Evolutionary conservation across 2,797 vertebrate species (phyloP), one percentile per base, ranked within the genome.

Genomic region (Trachurus trachurus): DNA sequence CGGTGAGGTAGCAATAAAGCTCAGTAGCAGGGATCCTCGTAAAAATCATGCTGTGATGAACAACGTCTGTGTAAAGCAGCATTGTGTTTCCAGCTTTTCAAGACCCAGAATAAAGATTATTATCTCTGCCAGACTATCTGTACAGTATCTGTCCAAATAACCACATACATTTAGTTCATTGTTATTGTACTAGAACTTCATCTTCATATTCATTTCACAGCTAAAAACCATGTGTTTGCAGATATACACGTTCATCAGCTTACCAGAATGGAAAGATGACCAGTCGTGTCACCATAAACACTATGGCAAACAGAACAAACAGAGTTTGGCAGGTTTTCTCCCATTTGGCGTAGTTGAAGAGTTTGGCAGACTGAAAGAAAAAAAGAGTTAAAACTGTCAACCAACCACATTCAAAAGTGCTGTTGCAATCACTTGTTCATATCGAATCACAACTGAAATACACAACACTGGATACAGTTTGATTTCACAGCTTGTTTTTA

Each of bases 221-320:
- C 5, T 54, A 26, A 13, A 54, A 17, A 53, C 5, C 17, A 2
- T n/a, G 31, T 34, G 31, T 26, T 26, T 34, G 31, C 31, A 34
- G 31, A 34, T 21, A 29, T 19, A 53, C 19, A 44, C 11, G 34
- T 49, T 26, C 26, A 31, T 22, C 10, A 73, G 77, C 97, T 96
- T 93, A 99, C 98, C 98, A 99, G 83, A 96, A 97, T 6, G 98
- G 98, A 74, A 97, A 98, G 69, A 99, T 92, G 66, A 99, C 73
- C 31, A 99, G 93, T 12, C 98, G 95, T 1, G 96, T 98, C 75
- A 96, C 88, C 84, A 98, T 96, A 80, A 99, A 99, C 1, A 93
- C 60, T 0, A 93, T 6, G 0, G 97, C 90, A 70, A 99, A 99
- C 71, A 97, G 78, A 69, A 97, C 77, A 71, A 99, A 99, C n/a